Evolutionary conservation across 2,888 invertebrate genomes (phyloP).

Genomic region (Drosophila melanosoma): DNA sequence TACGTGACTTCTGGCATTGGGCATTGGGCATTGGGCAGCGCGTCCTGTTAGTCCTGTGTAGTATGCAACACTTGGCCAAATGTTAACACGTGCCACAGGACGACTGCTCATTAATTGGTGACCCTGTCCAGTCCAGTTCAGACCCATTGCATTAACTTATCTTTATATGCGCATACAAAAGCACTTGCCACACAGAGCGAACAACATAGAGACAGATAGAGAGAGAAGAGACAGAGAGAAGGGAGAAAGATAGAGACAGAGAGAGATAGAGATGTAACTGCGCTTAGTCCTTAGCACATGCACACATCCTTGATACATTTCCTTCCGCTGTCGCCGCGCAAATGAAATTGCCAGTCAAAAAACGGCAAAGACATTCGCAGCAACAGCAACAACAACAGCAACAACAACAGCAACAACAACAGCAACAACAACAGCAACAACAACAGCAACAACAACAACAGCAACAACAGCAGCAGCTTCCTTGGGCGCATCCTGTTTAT

Average conservation of each 20-base stretch:
- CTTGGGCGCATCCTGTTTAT: conserved; percentile 78
- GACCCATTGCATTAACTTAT: conserved; percentile 78
- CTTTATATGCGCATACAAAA: conserved; percentile 69
- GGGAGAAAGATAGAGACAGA: neutral
- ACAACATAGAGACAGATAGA: neutral
- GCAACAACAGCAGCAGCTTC: conserved; percentile 35
- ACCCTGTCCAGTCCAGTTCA: conserved; percentile 30
- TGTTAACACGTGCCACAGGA: conserved; percentile 66
- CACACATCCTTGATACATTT: conserved; percentile 54
- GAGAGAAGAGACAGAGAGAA: neutral
- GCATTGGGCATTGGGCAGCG: conserved; percentile 30
- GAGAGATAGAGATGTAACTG: conserved; percentile 13
- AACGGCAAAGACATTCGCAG: conserved; percentile 36
- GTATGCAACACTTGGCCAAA: conserved; percentile 58
- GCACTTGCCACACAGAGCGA: conserved; percentile 26
- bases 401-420: conserved; percentile 4
- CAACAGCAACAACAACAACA: conserved; percentile 10
- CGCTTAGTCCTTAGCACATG: conserved; percentile 39
- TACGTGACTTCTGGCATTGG: conserved; percentile 66
- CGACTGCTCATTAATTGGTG: conserved; percentile 69
- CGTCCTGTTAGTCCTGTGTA: conserved; percentile 37
- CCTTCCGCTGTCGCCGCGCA: conserved; percentile 60
- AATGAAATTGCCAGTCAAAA: conserved; percentile 73
- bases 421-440: conserved; percentile 1
- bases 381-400: neutral